phyloP scores from a whole-genome alignment of 2,797 vertebrate species.

The Protosalanx chinensis region DNA sequence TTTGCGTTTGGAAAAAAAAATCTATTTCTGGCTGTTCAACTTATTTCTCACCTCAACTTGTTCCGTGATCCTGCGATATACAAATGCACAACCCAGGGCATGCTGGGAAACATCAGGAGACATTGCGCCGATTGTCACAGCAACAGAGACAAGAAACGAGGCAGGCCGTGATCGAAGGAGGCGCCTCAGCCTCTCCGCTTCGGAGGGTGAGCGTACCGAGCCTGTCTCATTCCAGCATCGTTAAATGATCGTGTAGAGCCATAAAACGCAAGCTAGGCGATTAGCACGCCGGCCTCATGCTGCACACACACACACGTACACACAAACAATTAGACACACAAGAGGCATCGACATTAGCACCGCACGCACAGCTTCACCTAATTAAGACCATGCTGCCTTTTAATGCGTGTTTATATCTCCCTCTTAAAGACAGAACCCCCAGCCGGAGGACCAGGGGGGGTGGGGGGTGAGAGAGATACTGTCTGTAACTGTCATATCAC shows the following conservation, averaged over 20 bases:
- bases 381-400: slow-evolving; percentile 67
- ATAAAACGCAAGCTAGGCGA: slow-evolving; percentile 54
- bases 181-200: background rate
- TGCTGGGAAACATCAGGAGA: background rate
- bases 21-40: background rate
- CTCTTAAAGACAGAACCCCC: slow-evolving; percentile 52
- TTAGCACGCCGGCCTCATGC: slow-evolving; percentile 48
- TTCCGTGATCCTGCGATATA: background rate
- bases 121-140: background rate
- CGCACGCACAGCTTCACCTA: slow-evolving; percentile 55
- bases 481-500: too few relatives aligned
- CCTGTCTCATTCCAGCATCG: slow-evolving; percentile 21
- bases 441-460: slow-evolving; percentile 44
- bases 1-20: slow-evolving; percentile 8
- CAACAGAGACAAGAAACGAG: background rate
- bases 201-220: slow-evolving; percentile 17
- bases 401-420: slow-evolving; percentile 64
- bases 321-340: background rate
- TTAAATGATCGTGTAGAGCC: slow-evolving; percentile 37
- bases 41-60: background rate
- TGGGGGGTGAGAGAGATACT: background rate
- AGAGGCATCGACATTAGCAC: slow-evolving; percentile 9
- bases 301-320: slow-evolving; percentile 16
- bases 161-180: background rate
- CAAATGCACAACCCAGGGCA: background rate